Base-by-base conservation (phyloP, 2,797 vertebrate species). In the Melanotaenia boesemani region DNA sequence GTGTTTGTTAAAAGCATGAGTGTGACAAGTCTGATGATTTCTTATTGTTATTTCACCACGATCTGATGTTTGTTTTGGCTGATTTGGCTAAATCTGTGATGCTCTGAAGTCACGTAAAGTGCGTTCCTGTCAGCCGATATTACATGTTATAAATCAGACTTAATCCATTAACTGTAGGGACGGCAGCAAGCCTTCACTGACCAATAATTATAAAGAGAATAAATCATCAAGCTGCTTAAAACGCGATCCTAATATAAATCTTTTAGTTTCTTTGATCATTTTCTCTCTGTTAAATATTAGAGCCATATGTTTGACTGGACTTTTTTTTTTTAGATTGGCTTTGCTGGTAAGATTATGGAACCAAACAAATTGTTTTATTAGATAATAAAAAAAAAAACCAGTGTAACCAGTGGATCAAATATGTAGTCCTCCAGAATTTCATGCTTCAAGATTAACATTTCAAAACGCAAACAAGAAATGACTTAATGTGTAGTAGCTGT, bases 131-230 rank as follows among this genome's bases (percentile, higher is more conserved):
- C n/a, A 54, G 50, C 24, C 9, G 22, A 24, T 54, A 54, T 24
- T 22, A 11, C 50, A 54, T 13, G n/a, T 2, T 11, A 22, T 3
- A 22, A 52, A 11, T 52, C 39, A 52, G n/a, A 20, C 22, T 20
- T 52, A 8, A 52, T 52, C n/a, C 20, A 52, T 52, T 52, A 22
- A 22, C 18, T 50, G 48, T 52, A 22, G 39, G 34, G 70, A 36
- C 34, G n/a, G 68, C 63, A 15, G 18, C 24, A 2, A 1, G 41
- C 26, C 36, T 37, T 52, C 5, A 4, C 32, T 10, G 39, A 63
- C 26, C 22, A 34, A 58, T 15, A 16, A 67, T 76, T 12, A 32
- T 12, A 68, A 67, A 36, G 13, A 52, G 41, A 32, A 46, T n/a
- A 16, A 15, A 46, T 48, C 12, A 50, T 52, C 36, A 63, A 41